Percentiles rank a stretch among this genome's conserved stretches.
These are phyloP conservation scores for Syngnathus scovelli DNA, from an alignment of 2,113 vertebrate genomes.

Conservation along the genomic window DNA sequence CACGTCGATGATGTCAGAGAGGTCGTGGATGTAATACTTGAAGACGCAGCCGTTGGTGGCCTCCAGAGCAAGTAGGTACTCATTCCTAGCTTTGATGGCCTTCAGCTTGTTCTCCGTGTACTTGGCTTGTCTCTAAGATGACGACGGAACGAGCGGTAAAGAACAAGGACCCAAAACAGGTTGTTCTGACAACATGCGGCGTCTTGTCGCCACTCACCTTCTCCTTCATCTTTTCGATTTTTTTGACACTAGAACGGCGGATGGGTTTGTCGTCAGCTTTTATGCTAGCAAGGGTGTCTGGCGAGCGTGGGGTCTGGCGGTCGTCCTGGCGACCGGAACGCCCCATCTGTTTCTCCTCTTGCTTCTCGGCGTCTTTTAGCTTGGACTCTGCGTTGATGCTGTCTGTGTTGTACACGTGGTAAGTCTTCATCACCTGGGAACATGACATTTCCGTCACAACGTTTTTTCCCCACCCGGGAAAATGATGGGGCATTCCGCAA, in stretches of 20 bases:
- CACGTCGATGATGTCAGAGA: slow-evolving; percentile 97
- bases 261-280: slow-evolving; percentile 90
- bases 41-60: slow-evolving; percentile 95
- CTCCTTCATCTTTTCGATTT: slow-evolving; percentile 99
- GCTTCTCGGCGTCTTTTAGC: slow-evolving; percentile 97
- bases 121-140: slow-evolving; percentile 87
- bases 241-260: slow-evolving; percentile 91
- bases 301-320: slow-evolving; percentile 88
- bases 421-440: slow-evolving; percentile 96
- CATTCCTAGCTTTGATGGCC: slow-evolving; percentile 94
- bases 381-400: slow-evolving; percentile 98
- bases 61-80: slow-evolving; percentile 92
- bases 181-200: background rate
- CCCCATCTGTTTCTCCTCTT: slow-evolving; percentile 98
- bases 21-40: slow-evolving; percentile 98
- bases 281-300: slow-evolving; percentile 82
- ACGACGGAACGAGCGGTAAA: background rate
- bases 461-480: background rate
- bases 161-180: slow-evolving; percentile 1
- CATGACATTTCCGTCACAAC: background rate
- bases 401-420: slow-evolving; percentile 98
- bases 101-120: slow-evolving; percentile 98
- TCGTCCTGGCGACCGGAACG: slow-evolving; percentile 90
- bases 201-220: slow-evolving; percentile 74
- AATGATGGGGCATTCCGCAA: background rate